Evolutionary conservation across 2,888 invertebrate genomes (phyloP).

Genomic region (Phaonia tiefii): DNA sequence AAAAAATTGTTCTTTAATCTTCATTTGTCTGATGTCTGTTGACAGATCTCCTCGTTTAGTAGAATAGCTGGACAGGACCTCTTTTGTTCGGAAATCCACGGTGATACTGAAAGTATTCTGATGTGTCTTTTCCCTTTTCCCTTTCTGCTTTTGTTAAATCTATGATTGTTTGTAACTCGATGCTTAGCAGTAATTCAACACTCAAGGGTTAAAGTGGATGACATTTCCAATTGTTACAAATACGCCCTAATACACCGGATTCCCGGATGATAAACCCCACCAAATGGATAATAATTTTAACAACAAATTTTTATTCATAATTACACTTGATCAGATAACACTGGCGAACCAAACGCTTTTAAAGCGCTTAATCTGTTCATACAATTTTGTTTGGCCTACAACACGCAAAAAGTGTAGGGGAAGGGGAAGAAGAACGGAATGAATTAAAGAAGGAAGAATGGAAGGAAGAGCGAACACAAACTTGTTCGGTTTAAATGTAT

Average conservation of each 20-base stretch:
- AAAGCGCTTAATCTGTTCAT: conserved; percentile 53
- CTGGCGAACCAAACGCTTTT: conserved; percentile 56
- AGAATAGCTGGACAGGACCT: too few relatives aligned
- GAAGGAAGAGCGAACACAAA: conserved; percentile 13
- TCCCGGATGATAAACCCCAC: conserved; percentile 5
- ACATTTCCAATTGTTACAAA: background rate
- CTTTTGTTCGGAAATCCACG: too few relatives aligned
- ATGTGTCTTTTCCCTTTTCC: conserved; percentile 11
- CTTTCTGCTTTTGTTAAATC: background rate
- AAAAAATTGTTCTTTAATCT: too few relatives aligned
- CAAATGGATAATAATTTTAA: background rate
- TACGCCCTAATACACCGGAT: conserved; percentile 20
- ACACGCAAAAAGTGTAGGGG: conserved; percentile 1
- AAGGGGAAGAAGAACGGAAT: conserved; percentile 5
- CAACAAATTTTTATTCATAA: conserved; percentile 59
- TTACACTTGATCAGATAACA: conserved; percentile 68
- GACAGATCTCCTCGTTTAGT: too few relatives aligned
- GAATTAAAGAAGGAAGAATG: background rate
- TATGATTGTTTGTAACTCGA: too few relatives aligned
- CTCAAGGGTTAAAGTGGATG: conserved; percentile 30
- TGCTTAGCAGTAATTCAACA: conserved; percentile 15
- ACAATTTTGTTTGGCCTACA: conserved; percentile 40
- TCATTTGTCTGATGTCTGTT: too few relatives aligned
- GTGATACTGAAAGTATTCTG: too few relatives aligned
- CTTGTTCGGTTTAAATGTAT: background rate